Conservation (phyloP, 2,797 vertebrate genomes). For the Channallabes apus region DNA sequence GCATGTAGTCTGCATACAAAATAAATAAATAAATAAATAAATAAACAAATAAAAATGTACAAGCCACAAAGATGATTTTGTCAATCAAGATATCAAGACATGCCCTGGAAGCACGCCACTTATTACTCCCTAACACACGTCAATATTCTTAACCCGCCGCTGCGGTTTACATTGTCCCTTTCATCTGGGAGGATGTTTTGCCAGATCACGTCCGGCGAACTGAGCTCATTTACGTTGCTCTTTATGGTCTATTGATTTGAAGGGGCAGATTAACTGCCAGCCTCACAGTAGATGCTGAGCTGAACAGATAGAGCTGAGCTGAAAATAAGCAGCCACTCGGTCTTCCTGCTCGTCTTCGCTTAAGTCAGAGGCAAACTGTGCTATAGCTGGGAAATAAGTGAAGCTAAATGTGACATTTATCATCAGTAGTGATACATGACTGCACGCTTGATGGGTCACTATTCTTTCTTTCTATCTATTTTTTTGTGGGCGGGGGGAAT, state of each 20-base stretch:
- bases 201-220: slow-evolving; percentile 24
- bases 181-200: slow-evolving; percentile 30
- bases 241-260: slow-evolving; percentile 55
- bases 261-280: slow-evolving; percentile 54
- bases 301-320: slow-evolving; percentile 35
- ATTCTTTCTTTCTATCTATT: not conserved
- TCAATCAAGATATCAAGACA: not conserved
- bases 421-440: not conserved
- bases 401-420: slow-evolving; percentile 4
- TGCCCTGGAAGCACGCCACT: not conserved
- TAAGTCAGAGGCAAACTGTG: not conserved
- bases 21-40: too few relatives aligned
- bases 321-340: slow-evolving; percentile 38
- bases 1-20: not conserved
- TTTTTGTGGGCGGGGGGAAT: not conserved
- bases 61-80: not conserved
- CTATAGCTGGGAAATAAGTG: slow-evolving; percentile 4
- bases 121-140: not conserved
- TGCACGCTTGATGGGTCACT: not conserved
- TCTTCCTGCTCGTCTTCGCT: slow-evolving; percentile 6
- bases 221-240: slow-evolving; percentile 52
- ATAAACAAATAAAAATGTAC: not conserved
- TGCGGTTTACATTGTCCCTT: slow-evolving; percentile 37
- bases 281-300: slow-evolving; percentile 25
- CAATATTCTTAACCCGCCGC: slow-evolving; percentile 2